Percentiles rank a stretch among this genome's conserved stretches.
Conservation (phyloP, 2,888 invertebrate genomes). For the Lepidonotus clava region DNA sequence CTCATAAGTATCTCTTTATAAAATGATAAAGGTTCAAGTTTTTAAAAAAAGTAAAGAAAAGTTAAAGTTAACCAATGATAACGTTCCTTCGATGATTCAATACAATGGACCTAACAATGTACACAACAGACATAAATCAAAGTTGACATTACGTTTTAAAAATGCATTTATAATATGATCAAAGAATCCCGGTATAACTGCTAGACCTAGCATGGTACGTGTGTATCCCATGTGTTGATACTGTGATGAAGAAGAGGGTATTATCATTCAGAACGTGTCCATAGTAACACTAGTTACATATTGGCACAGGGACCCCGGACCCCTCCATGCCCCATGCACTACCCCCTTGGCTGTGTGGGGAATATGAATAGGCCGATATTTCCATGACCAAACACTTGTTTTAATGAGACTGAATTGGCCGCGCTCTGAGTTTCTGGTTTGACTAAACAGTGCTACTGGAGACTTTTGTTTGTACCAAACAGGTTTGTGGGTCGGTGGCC, state of each 20-base stretch:
- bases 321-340: background rate
- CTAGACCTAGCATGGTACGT: too few species aligned
- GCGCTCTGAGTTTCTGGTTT: background rate
- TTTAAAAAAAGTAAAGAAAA: too few species aligned
- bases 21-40: too few species aligned
- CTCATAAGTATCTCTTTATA: too few species aligned
- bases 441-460: background rate
- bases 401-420: background rate
- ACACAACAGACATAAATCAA: too few species aligned
- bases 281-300: conserved; percentile 36
- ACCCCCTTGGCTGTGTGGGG: background rate
- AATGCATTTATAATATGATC: too few species aligned
- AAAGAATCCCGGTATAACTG: too few species aligned
- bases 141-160: too few species aligned
- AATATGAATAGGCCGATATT: conserved; percentile 17
- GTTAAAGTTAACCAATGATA: too few species aligned
- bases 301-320: background rate
- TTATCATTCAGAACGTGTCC: background rate
- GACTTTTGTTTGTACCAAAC: background rate
- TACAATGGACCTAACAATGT: too few species aligned
- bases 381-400: conserved; percentile 33
- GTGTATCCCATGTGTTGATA: background rate
- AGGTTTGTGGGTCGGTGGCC: background rate
- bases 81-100: too few species aligned
- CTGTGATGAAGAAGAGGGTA: background rate